Evolutionary conservation across 2,888 invertebrate species (phyloP).

Genomic region (Zelleria hepariella): DNA sequence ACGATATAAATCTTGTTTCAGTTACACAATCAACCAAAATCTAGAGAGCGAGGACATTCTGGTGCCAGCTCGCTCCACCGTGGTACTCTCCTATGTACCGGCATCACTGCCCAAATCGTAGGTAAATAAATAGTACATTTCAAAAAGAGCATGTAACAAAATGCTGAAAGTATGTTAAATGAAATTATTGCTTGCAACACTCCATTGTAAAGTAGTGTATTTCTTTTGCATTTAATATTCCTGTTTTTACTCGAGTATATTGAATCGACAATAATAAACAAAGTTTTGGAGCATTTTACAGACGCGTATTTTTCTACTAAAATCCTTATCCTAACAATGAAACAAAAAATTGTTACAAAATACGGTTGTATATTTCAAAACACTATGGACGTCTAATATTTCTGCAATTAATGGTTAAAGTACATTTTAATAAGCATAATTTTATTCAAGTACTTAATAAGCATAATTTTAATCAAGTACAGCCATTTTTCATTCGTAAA

Average conservation of each 20-base stretch:
- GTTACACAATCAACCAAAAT: conserved; percentile 56
- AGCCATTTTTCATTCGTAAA: not conserved
- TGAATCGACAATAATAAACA: not conserved
- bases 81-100: conserved; percentile 81
- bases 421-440: conserved; percentile 40
- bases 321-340: conserved; percentile 12
- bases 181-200: not conserved
- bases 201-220: not conserved
- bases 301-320: not conserved
- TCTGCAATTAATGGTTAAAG: conserved; percentile 28
- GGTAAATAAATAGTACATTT: not conserved
- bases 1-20: conserved; percentile 44
- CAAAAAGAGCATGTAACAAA: not conserved
- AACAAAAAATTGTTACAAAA: conserved; percentile 23
- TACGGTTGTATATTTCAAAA: conserved; percentile 37
- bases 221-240: not conserved
- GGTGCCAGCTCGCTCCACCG: conserved; percentile 74
- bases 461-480: conserved; percentile 15
- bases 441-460: conserved; percentile 26
- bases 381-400: conserved; percentile 30
- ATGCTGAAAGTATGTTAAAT: not conserved
- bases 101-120: conserved; percentile 33
- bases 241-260: not conserved
- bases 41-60: conserved; percentile 65
- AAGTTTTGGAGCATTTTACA: not conserved